Conservation (phyloP, 2,888 invertebrate genomes). For the Heliconius ismenius region DNA sequence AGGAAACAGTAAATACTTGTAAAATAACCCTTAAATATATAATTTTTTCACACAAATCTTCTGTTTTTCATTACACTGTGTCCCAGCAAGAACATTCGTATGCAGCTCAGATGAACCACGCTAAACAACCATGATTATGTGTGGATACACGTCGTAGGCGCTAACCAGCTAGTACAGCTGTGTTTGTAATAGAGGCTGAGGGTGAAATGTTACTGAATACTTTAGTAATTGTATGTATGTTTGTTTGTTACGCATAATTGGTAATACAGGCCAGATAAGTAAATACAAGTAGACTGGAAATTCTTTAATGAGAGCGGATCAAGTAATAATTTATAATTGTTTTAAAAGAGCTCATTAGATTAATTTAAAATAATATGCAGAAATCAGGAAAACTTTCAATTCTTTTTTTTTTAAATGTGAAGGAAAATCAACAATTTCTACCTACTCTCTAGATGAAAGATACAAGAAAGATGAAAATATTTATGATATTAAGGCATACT, state of each 20-base stretch:
- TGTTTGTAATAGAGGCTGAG: slow-evolving; percentile 45
- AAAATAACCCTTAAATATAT: background rate
- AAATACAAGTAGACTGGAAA: background rate
- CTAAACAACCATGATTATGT: slow-evolving; percentile 21
- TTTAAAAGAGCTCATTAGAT: background rate
- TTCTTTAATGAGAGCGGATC: too few relatives aligned
- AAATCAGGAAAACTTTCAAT: too few relatives aligned
- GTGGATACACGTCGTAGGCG: slow-evolving; percentile 62
- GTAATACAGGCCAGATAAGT: background rate
- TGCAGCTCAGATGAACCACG: slow-evolving; percentile 9
- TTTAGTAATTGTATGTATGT: slow-evolving; percentile 3
- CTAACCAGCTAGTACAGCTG: slow-evolving; percentile 67
- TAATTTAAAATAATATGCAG: too few relatives aligned
- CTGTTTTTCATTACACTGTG: slow-evolving; percentile 16
- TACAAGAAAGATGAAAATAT: background rate
- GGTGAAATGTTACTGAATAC: slow-evolving; percentile 21
- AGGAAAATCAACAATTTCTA: too few relatives aligned
- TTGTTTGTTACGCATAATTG: slow-evolving; percentile 7
- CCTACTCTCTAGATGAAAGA: too few relatives aligned
- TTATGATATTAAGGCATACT: background rate
- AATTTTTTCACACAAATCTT: background rate
- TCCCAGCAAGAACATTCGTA: slow-evolving; percentile 5
- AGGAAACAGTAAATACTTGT: background rate
- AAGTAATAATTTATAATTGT: background rate
- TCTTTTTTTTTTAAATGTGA: too few relatives aligned